Conservation (phyloP, 2,888 invertebrate species). For the Dichetophora obliterata region DNA sequence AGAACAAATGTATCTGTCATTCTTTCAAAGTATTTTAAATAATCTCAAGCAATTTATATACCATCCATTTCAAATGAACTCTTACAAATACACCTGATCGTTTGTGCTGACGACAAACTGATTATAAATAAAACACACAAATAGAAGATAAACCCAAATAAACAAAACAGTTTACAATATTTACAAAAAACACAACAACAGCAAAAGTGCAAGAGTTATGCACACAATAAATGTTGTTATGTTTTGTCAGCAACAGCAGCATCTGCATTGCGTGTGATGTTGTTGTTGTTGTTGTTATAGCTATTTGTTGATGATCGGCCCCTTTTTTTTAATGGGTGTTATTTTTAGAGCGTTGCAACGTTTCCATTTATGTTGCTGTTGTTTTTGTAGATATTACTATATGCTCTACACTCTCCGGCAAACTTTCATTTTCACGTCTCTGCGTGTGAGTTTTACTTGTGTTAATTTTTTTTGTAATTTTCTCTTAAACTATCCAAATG, state of each 20-base stretch:
- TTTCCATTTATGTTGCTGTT: neutral
- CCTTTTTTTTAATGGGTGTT: neutral
- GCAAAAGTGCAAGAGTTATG: neutral
- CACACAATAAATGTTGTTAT: constrained; percentile 4
- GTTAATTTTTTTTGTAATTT: neutral
- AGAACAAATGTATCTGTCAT: no score
- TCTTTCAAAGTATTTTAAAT: no score
- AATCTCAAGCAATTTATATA: no score
- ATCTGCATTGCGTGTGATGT: constrained; percentile 23
- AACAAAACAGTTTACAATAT: neutral
- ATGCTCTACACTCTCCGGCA: neutral
- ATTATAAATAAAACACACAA: constrained; percentile 6
- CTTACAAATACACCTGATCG: no score
- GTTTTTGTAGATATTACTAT: neutral
- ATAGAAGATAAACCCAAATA: neutral
- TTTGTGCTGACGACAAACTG: neutral
- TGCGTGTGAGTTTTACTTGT: constrained; percentile 10
- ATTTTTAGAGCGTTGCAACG: neutral
- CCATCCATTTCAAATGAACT: no score
- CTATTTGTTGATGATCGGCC: neutral
- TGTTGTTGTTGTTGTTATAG: neutral
- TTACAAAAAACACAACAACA: neutral
- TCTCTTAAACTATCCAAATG: neutral
- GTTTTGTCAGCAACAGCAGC: constrained; percentile 9
- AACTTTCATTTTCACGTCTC: constrained; percentile 27